Percentiles rank a stretch among this genome's conserved stretches.
phyloP scores from a whole-genome alignment of 2,113 vertebrate genomes.

The Psilopsiagon aurifrons region DNA sequence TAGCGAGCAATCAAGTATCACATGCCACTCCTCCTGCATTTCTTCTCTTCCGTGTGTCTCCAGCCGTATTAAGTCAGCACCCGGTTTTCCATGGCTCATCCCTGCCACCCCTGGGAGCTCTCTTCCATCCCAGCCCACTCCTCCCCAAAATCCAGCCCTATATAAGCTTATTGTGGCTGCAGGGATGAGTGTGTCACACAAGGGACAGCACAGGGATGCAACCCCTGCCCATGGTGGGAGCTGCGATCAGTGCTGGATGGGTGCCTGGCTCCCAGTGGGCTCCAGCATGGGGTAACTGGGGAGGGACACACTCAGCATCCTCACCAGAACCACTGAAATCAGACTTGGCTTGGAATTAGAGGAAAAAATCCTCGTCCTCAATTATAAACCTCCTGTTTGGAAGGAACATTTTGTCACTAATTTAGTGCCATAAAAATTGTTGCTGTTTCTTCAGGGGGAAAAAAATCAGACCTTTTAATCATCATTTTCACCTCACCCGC shows the following conservation, averaged over 20 bases:
- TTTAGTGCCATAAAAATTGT: not conserved
- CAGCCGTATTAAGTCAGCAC: not conserved
- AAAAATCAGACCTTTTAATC: not conserved
- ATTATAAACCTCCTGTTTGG: not conserved
- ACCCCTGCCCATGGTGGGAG: not conserved
- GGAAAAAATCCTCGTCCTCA: not conserved
- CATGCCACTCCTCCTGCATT: constrained; percentile 27
- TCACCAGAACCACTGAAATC: not conserved
- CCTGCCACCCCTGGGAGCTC: not conserved
- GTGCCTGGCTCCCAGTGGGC: not conserved
- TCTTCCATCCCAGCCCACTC: not conserved
- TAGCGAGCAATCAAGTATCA: constrained; percentile 28
- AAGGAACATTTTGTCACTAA: not conserved
- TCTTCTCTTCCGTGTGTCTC: not conserved
- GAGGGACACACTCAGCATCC: fast-evolving
- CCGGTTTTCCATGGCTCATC: not conserved
- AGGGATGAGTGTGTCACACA: too few relatives aligned
- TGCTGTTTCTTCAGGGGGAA: not conserved
- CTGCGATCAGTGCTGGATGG: fast-evolving
- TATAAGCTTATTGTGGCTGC: not conserved
- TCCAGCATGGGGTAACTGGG: not conserved
- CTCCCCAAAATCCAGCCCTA: not conserved
- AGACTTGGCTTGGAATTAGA: not conserved
- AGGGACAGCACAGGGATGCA: not conserved
- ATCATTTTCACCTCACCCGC: not conserved